Evolutionary conservation across 1,140 invertebrate species (phyloP).

Genomic region (Pomacea maculata): DNA sequence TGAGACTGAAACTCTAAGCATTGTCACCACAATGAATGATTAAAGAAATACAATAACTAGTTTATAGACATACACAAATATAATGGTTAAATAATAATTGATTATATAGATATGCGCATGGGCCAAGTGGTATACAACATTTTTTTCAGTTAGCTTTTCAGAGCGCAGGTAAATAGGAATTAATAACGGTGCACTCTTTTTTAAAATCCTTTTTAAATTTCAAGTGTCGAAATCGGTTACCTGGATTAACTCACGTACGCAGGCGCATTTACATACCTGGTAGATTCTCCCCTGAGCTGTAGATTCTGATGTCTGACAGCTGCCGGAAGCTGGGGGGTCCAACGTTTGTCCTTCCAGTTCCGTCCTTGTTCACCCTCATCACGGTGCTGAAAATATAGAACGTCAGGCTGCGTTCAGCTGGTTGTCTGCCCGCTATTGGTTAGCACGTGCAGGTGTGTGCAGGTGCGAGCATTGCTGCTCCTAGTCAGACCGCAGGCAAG

Average conservation of each 20-base stretch:
- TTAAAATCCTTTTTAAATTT: too few relatives aligned
- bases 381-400: slow-evolving; percentile 26
- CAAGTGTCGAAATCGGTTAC: too few relatives aligned
- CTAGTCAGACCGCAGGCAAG: too few relatives aligned
- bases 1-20: not conserved
- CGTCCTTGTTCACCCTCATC: slow-evolving; percentile 42
- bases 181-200: too few relatives aligned
- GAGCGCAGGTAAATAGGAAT: too few relatives aligned
- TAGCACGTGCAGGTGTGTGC: too few relatives aligned
- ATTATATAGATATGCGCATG: not conserved
- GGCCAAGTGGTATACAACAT: not conserved
- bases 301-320: slow-evolving; percentile 37
- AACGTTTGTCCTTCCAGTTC: slow-evolving; percentile 30
- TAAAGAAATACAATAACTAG: not conserved
- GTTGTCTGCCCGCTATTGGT: too few relatives aligned
- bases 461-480: too few relatives aligned
- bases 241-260: not conserved
- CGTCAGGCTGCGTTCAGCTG: too few relatives aligned
- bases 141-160: too few relatives aligned
- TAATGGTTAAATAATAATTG: not conserved
- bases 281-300: slow-evolving; percentile 11
- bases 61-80: not conserved
- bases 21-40: not conserved
- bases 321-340: slow-evolving; percentile 36
- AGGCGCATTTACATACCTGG: not conserved